These are phyloP conservation scores for Daptonema setosum DNA, from an alignment of 2,888 invertebrate genomes.

Conservation along the genomic window DNA sequence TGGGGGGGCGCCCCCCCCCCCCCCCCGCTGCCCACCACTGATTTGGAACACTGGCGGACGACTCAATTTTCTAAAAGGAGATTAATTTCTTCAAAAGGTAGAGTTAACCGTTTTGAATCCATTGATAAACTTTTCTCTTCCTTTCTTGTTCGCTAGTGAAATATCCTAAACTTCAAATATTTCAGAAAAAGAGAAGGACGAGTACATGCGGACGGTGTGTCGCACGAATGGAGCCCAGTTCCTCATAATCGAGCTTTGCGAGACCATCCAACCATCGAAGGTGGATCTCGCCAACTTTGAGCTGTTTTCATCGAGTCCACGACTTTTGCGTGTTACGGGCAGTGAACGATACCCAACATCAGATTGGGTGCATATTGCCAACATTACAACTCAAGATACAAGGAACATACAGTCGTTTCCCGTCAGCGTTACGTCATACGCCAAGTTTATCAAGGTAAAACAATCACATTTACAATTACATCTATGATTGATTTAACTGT, in stretches of 20 bases:
- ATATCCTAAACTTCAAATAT: too few relatives aligned
- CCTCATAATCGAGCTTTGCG: constrained; percentile 88
- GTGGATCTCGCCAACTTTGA: constrained; percentile 92
- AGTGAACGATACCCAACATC: constrained; percentile 70
- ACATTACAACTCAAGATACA: constrained; percentile 56
- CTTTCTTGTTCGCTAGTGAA: too few relatives aligned
- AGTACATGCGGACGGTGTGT: constrained; percentile 92
- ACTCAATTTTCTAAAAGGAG: too few relatives aligned
- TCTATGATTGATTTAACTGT: too few relatives aligned
- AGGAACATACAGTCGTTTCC: constrained; percentile 18
- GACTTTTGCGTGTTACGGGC: constrained; percentile 40
- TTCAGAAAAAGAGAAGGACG: constrained; percentile 45
- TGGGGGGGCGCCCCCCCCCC: too few relatives aligned
- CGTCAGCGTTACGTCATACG: constrained; percentile 49
- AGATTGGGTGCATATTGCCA: constrained; percentile 71
- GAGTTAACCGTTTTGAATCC: too few relatives aligned
- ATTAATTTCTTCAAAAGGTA: too few relatives aligned
- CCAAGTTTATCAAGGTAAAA: constrained; percentile 58
- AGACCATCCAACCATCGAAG: constrained; percentile 65
- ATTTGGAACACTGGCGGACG: too few relatives aligned
- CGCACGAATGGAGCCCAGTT: constrained; percentile 36
- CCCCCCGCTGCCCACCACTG: too few relatives aligned
- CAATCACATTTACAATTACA: too few relatives aligned
- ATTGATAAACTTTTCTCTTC: too few relatives aligned
- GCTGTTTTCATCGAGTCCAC: constrained; percentile 48